phyloP scores from a whole-genome alignment of 64 coral and sea anemone genomes.

The Actinia equina region DNA sequence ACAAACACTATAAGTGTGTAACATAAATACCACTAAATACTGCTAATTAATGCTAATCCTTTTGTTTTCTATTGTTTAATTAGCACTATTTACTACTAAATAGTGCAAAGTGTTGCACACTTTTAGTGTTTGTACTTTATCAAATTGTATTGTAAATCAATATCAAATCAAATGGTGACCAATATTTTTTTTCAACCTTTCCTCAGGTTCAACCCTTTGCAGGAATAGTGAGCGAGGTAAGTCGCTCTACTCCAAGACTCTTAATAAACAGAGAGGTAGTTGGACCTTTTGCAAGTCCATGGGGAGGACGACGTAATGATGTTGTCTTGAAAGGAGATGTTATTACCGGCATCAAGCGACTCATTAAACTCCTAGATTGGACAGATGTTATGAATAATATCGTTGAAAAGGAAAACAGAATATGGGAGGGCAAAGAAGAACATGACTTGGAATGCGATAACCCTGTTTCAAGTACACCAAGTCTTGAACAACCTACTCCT shows the following conservation, averaged over 20 bases:
- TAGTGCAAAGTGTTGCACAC: too few relatives aligned
- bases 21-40: too few relatives aligned
- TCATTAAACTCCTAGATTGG: slow-evolving; percentile 75
- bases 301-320: slow-evolving; percentile 65
- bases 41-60: too few relatives aligned
- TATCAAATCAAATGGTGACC: too few relatives aligned
- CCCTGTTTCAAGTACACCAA: background rate
- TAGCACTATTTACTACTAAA: too few relatives aligned
- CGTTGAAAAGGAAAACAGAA: slow-evolving; percentile 24
- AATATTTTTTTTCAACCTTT: background rate
- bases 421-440: slow-evolving; percentile 53
- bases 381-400: slow-evolving; percentile 51
- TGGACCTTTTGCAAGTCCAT: slow-evolving; percentile 68
- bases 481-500: background rate
- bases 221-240: slow-evolving; percentile 60
- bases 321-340: slow-evolving; percentile 66
- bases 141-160: too few relatives aligned
- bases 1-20: too few relatives aligned
- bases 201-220: slow-evolving; percentile 86
- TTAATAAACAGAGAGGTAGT: slow-evolving; percentile 78
- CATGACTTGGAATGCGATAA: background rate
- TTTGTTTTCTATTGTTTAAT: too few relatives aligned
- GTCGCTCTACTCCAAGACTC: slow-evolving; percentile 58
- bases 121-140: too few relatives aligned
- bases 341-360: slow-evolving; percentile 39